These are phyloP conservation scores for Pediacus dermestoides DNA, from an alignment of 2,888 invertebrate species.

Conservation along the genomic window DNA sequence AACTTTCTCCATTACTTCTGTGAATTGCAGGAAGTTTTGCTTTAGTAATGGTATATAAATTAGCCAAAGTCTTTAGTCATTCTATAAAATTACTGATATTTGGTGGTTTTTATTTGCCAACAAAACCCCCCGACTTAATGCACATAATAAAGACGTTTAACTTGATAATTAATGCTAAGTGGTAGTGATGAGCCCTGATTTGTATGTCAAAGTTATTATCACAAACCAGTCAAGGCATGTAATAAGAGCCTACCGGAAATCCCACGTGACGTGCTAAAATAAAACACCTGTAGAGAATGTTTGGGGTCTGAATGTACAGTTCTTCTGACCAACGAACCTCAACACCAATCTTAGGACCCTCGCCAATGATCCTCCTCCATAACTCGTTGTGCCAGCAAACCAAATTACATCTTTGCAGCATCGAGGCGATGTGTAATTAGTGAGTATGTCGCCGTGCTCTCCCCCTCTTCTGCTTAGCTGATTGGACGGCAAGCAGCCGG, in stretches of 20 bases:
- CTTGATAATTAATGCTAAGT: too few species aligned
- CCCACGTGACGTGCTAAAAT: constrained; percentile 21
- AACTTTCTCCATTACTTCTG: too few species aligned
- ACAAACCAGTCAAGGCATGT: constrained; percentile 15
- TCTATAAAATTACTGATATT: too few species aligned
- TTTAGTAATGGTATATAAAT: too few species aligned
- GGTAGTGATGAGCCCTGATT: too few species aligned
- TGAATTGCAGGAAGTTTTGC: too few species aligned
- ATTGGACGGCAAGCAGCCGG: constrained; percentile 14
- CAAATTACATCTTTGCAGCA: constrained; percentile 16
- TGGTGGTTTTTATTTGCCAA: too few species aligned
- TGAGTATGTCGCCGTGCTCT: constrained; percentile 12
- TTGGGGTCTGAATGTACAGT: background rate
- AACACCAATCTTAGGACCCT: constrained; percentile 11
- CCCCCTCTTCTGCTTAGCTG: constrained; percentile 15
- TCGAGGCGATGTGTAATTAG: constrained; percentile 16
- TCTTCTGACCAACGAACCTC: constrained; percentile 13
- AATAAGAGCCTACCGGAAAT: constrained; percentile 24
- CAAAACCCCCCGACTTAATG: too few species aligned
- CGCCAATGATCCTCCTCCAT: constrained; percentile 14
- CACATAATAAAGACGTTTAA: too few species aligned
- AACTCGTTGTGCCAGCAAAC: constrained; percentile 14
- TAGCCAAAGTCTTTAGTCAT: too few species aligned
- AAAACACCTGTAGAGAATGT: constrained; percentile 1
- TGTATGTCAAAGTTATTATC: too few species aligned